A percentile compares a stretch with the other conserved stretches of the same genome.
These are phyloP conservation scores for Trachymyrmex septentrionalis DNA, from an alignment of 1,140 invertebrate genomes.

Conservation along the genomic window DNA sequence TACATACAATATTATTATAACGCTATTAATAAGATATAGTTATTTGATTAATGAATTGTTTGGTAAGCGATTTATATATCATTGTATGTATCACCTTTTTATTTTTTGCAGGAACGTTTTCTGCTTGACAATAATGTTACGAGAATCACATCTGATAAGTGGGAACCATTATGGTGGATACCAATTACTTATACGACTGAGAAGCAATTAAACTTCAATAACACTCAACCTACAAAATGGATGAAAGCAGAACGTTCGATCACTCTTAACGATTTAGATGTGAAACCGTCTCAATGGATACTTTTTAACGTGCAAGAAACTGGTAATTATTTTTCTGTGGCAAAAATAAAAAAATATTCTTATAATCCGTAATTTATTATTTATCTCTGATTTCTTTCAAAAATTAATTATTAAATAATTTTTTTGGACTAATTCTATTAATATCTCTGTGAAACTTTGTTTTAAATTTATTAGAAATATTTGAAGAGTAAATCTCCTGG, in stretches of 20 bases:
- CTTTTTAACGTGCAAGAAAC: slow-evolving; percentile 93
- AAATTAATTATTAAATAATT: neutral
- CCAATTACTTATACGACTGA: slow-evolving; percentile 93
- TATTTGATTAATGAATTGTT: too few species aligned
- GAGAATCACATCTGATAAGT: slow-evolving; percentile 77
- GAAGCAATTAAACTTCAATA: slow-evolving; percentile 88
- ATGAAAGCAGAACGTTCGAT: slow-evolving; percentile 86
- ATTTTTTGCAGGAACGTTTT: slow-evolving; percentile 87
- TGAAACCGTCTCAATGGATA: slow-evolving; percentile 89
- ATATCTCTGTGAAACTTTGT: neutral
- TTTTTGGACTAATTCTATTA: neutral
- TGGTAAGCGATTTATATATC: too few species aligned
- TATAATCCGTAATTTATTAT: neutral
- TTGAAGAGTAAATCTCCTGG: neutral
- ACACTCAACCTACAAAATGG: slow-evolving; percentile 91
- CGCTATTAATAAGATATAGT: too few species aligned
- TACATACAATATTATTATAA: too few species aligned
- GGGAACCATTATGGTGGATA: slow-evolving; percentile 92
- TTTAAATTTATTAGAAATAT: neutral
- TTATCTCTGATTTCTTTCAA: neutral
- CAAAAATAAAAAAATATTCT: neutral
- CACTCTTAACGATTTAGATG: slow-evolving; percentile 78
- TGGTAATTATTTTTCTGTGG: slow-evolving; percentile 81
- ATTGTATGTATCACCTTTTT: neutral
- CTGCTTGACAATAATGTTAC: slow-evolving; percentile 83